Evolutionary conservation across 2,797 vertebrate genomes (phyloP).

Genomic region (Gymnoscopelus braueri): DNA sequence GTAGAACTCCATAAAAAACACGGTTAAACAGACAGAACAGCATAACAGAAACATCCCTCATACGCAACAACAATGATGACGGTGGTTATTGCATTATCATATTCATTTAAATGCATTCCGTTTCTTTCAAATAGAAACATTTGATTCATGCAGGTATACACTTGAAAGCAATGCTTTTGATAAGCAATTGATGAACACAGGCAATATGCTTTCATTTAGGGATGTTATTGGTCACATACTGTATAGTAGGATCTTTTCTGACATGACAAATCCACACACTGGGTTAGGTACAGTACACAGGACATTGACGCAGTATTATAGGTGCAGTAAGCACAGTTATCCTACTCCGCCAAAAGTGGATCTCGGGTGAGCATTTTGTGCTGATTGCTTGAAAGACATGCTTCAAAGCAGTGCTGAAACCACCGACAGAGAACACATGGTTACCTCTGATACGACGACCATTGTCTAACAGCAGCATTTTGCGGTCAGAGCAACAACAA

Average conservation of each 20-base stretch:
- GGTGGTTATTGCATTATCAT: not conserved
- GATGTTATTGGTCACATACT: constrained; percentile 8
- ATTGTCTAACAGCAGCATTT: constrained; percentile 88
- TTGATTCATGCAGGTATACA: constrained; percentile 28
- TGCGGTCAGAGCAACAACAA: constrained; percentile 57
- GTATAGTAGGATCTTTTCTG: constrained; percentile 18
- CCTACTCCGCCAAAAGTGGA: constrained; percentile 33
- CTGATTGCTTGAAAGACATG: constrained; percentile 73
- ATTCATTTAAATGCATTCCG: not conserved
- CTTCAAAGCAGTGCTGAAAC: constrained; percentile 80
- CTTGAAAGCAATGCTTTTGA: constrained; percentile 19
- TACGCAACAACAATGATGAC: not conserved
- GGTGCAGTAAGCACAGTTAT: constrained; percentile 33
- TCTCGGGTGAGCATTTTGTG: constrained; percentile 41
- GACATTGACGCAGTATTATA: constrained; percentile 31
- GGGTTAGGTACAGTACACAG: constrained; percentile 10
- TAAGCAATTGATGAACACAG: constrained; percentile 20
- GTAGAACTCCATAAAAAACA: not conserved
- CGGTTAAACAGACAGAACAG: not conserved
- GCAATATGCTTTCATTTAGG: constrained; percentile 7
- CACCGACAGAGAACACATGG: constrained; percentile 60
- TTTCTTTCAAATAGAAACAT: constrained; percentile 23
- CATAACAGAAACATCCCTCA: not conserved
- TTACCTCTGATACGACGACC: constrained; percentile 90
- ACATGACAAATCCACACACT: constrained; percentile 21